Evolutionary conservation across 2,888 invertebrate genomes (phyloP), one percentile per base, ranked within the genome.

Genomic region (Parascotia fuliginaria): DNA sequence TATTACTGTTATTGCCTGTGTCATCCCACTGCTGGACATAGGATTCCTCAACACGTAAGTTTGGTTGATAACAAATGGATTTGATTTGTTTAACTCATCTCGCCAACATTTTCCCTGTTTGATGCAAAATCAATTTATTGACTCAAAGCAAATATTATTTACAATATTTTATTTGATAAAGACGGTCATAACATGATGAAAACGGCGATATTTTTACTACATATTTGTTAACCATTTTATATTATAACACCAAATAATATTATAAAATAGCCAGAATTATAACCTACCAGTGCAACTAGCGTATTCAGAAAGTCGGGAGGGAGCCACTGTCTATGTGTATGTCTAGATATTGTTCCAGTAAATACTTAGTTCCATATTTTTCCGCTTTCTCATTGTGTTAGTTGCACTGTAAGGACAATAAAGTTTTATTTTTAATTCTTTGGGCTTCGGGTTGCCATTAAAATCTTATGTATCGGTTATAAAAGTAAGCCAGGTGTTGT

Each of bases 371-470:
- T 7, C 24, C 22, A 16, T 16, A 5, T 19, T 19, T 36, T 15
- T 12, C 4, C 34, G 11, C n/a, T 22, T 12, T 37, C 11, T 12
- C 4, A 24, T 22, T 22, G 12, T 24, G 7, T 13, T 15, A 11
- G 22, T 12, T 12, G 31, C 12, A 13, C 7, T 31, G 2, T 37
- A 12, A 9, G 12, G 13, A 13, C 52, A 71, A 63, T 70, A 64
- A 57, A n/a, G n/a, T 65, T 65, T 65, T 65, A 67, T 67, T 66
- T 70, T 70, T 66, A 63, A 60, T 74, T 65, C 60, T 67, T 65
- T 66, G 79, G 81, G 80, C 79, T 77, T 78, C 68, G 79, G 82
- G 81, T 80, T 80, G 83, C 81, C 80, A 79, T 82, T 69, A 65
- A 56, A 61, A 65, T 60, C 53, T 49, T 52, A 59, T 55, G 44